These are phyloP conservation scores for Xenotilapia leptura DNA, from an alignment of 2,113 vertebrate species.

Conservation along the genomic window DNA sequence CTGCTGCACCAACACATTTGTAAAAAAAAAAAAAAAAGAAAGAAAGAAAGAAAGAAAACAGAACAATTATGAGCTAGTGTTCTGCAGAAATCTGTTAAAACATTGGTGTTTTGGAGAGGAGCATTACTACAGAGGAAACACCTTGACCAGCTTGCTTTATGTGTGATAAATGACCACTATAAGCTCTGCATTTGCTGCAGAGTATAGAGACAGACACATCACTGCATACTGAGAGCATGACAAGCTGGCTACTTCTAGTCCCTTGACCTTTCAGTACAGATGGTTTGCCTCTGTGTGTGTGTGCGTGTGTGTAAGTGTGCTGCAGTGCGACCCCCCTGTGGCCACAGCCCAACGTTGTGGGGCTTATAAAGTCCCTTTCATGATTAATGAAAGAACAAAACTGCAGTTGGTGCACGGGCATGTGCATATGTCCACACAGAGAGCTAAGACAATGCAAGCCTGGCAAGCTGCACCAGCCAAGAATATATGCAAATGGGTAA, in stretches of 20 bases:
- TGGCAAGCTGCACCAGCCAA: background rate
- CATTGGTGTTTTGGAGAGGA: background rate
- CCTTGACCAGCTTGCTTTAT: background rate
- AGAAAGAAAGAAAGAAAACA: background rate
- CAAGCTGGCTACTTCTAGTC: background rate
- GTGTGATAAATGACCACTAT: background rate
- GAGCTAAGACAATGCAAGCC: background rate
- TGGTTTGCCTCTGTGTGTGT: background rate
- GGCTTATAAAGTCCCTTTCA: slow-evolving; percentile 29
- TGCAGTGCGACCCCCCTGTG: slow-evolving; percentile 27
- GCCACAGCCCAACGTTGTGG: slow-evolving; percentile 20
- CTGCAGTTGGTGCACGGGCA: slow-evolving; percentile 1
- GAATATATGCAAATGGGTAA: background rate
- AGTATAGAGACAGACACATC: background rate
- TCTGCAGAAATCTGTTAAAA: background rate
- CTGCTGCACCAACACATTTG: background rate
- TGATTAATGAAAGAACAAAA: slow-evolving; percentile 58
- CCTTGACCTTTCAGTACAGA: slow-evolving; percentile 30
- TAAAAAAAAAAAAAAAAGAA: background rate
- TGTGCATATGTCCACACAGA: background rate
- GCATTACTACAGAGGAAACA: background rate
- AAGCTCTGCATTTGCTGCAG: background rate
- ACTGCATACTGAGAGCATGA: background rate
- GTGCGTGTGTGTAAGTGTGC: background rate
- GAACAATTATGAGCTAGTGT: background rate